Conservation (phyloP, 2,797 vertebrate species). For the Phrynocephalus guinanensis region DNA sequence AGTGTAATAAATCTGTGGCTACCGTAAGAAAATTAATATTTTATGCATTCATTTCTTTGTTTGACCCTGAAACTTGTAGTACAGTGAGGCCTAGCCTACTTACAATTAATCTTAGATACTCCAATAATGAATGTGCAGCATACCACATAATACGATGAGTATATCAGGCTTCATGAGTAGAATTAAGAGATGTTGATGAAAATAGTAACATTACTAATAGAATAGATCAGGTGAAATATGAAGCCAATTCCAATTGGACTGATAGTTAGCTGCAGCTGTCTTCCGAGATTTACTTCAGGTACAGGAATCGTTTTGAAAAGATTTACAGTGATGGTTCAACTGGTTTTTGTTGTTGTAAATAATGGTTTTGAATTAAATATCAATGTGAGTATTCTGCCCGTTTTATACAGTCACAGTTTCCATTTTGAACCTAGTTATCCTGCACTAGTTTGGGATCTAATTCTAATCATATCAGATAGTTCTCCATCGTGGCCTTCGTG, state of each 20-base stretch:
- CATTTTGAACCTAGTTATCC: background rate
- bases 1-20: background rate
- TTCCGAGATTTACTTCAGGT: background rate
- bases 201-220: background rate
- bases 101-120: background rate
- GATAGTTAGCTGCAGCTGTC: background rate
- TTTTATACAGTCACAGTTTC: background rate
- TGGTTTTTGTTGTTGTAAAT: background rate
- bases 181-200: background rate
- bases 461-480: background rate
- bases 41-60: background rate
- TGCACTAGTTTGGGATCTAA: slow-evolving; percentile 9
- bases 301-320: background rate
- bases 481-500: too few relatives aligned
- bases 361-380: background rate
- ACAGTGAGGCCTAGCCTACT: background rate
- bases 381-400: background rate
- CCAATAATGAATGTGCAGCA: too few relatives aligned
- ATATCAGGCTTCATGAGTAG: background rate
- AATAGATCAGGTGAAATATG: background rate
- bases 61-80: background rate
- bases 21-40: background rate
- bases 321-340: background rate
- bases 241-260: background rate
- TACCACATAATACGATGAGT: background rate